Base-by-base conservation (phyloP, 2,888 invertebrate species). In the Onthophagus sagittarius region DNA sequence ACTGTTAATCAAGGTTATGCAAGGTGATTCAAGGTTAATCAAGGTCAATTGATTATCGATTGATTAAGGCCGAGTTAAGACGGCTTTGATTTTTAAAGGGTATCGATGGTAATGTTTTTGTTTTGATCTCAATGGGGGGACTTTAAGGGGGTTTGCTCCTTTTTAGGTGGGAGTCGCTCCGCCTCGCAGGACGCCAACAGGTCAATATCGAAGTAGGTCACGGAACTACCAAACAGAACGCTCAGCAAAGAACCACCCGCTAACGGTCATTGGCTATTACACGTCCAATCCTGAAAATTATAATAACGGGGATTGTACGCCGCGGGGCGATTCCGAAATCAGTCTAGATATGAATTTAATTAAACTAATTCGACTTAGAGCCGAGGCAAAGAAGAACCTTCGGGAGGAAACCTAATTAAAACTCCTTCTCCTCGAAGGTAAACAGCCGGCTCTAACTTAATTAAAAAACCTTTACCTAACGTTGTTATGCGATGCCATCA, bases 151-250 rank as follows among this genome's bases (percentile, higher is more conserved):
- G 23, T 23, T 23, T 23, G 23, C 23, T 23, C 23, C 23, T 53
- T 53, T 53, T 53, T 53, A 53, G 39, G 39, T 53, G 39, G 39
- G 39, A 53, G 39, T 23, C 67, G 79, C 81, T 78, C 80, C 81
- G 80, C 81, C 81, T 80, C 78, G 77, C 76, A 62, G 71, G 76
- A 74, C 77, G 80, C 80, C 80, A 80, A 81, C 81, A 81, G 81
- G 81, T 81, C 81, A 81, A 81, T 81, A 80, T 81, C 77, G 79
- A 79, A 80, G 77, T 76, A 78, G 78, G 81, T 80, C 80, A 80
- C 80, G 76, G 75, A 76, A 76, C 77, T 78, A 77, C 77, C 78
- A 78, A 77, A 80, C 80, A 78, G 78, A 79, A 79, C 79, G 79
- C 76, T 73, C 77, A 75, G 78, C 76, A 78, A 79, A 79, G 79